Conservation (phyloP, 2,797 vertebrate species). For the Myotis pilosus region DNA sequence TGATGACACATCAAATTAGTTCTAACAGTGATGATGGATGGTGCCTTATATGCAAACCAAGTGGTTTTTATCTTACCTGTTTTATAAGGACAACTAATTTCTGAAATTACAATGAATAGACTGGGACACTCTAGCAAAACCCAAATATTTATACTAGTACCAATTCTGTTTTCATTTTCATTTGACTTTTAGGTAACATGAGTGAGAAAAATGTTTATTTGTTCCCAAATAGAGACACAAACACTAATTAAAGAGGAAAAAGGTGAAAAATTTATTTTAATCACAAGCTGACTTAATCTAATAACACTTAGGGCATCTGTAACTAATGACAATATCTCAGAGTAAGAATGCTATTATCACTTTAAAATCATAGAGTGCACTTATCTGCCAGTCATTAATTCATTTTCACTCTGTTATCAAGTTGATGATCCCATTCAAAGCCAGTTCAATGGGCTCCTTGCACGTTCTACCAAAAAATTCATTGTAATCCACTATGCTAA, state of each 20-base stretch:
- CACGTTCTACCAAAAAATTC: background rate
- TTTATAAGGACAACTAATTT: constrained; percentile 4
- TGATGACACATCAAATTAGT: constrained; percentile 23
- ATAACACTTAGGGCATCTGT: constrained; percentile 17
- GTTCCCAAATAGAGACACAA: constrained; percentile 4
- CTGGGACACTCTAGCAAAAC: background rate
- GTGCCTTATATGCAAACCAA: constrained; percentile 2
- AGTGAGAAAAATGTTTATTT: constrained; percentile 50
- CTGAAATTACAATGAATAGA: constrained; percentile 46
- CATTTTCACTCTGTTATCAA: background rate
- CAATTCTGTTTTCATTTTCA: constrained; percentile 52
- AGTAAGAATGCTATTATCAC: background rate
- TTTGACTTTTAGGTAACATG: background rate
- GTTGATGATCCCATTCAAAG: background rate
- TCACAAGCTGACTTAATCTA: background rate
- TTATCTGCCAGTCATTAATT: constrained; percentile 3
- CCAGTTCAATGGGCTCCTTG: background rate
- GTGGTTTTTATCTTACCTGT: constrained; percentile 17
- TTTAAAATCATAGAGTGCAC: background rate
- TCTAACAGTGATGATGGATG: background rate
- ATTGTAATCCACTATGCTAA: background rate
- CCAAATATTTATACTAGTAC: constrained; percentile 41
- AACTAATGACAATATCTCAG: constrained; percentile 11
- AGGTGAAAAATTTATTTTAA: constrained; percentile 20
- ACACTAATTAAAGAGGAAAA: constrained; percentile 43